Evolutionary conservation across 2,113 vertebrate genomes (phyloP), one percentile per base, ranked within the genome.

Genomic region (Mormyrus lacerda): DNA sequence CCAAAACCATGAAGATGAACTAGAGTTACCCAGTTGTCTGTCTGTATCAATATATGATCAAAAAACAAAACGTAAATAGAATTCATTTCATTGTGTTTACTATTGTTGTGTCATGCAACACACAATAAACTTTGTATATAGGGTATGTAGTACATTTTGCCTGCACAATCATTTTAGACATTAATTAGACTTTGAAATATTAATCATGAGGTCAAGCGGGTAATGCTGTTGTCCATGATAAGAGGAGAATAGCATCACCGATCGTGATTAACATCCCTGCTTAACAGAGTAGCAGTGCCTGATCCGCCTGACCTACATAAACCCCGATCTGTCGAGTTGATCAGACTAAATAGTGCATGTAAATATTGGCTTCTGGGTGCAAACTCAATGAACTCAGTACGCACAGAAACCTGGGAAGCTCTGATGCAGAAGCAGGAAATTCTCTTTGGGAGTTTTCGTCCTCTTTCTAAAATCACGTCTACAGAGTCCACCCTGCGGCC

Each of bases 351-450:
- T 19, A 31, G 58, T 91, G n/a, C 61, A 89, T 45, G 58, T 50
- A 90, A 92, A 89, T 48, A 90, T n/a, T 90, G 48, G 65, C 84
- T 88, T 51, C 84, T 7, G 58, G 88, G 87, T 50, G 79, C 53
- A 15, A 83, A 85, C 61, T 88, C 58, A 27, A 51, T 35, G 5
- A 83, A 79, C 35, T 3, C 73, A 79, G 6, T 42, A 27, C 8
- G 10, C 21, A 85, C 47, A 44, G 90, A 42, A 85, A 48, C 35
- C 17, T 31, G 45, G 53, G 53, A 88, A 51, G 73, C 51, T 79
- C 39, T 39, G 58, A 85, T 35, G 55, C 27, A 35, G 19, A 76
- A 87, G 82, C 51, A 1, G 44, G n/a, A 85, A 44, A 39, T 83
- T 35, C 10, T 61, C 15, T 91, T 53, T 53, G 8, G 13, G n/a